phyloP scores from a whole-genome alignment of 2,888 invertebrate genomes.

The Euproctis similis region DNA sequence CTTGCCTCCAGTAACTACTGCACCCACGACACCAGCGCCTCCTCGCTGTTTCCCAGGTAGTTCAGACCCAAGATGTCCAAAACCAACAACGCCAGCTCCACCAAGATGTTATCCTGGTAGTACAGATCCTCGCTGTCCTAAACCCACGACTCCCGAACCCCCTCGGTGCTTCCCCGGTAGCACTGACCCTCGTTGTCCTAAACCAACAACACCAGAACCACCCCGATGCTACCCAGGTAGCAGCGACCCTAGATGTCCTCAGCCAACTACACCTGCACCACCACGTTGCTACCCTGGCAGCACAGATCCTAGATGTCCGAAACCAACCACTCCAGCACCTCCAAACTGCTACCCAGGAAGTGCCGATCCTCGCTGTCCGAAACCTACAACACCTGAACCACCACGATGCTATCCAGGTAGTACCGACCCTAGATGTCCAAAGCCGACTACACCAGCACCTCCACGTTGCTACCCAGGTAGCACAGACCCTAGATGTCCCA shows the following conservation, averaged over 20 bases:
- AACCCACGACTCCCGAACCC: conserved; percentile 18
- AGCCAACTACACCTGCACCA: conserved; percentile 23
- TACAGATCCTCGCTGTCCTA: conserved; percentile 14
- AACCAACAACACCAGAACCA: conserved; percentile 24
- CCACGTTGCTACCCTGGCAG: conserved; percentile 40
- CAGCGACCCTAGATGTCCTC: conserved; percentile 39
- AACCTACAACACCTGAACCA: conserved; percentile 19
- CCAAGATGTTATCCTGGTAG: conserved; percentile 28
- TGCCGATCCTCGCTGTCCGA: conserved; percentile 24
- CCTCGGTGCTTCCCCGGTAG: conserved; percentile 11
- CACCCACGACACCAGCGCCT: conserved; percentile 23
- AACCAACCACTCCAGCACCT: conserved; percentile 32
- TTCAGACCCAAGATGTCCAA: conserved; percentile 28
- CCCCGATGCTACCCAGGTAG: conserved; percentile 34
- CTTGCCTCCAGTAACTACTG: conserved; percentile 18
- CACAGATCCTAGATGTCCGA: conserved; percentile 31
- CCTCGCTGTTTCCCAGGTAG: conserved; percentile 15
- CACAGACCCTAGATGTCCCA: conserved; percentile 29
- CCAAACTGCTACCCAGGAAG: conserved; percentile 7
- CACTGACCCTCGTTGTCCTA: conserved; percentile 22
- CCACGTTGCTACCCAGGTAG: conserved; percentile 29
- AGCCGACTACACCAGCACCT: conserved; percentile 26
- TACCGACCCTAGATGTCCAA: conserved; percentile 21
- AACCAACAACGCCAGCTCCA: conserved; percentile 25
- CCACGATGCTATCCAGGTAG: conserved; percentile 21